Evolutionary conservation across 2,888 invertebrate genomes (phyloP), one percentile per base, ranked within the genome.

Genomic region (Megalurothrips usitatus): DNA sequence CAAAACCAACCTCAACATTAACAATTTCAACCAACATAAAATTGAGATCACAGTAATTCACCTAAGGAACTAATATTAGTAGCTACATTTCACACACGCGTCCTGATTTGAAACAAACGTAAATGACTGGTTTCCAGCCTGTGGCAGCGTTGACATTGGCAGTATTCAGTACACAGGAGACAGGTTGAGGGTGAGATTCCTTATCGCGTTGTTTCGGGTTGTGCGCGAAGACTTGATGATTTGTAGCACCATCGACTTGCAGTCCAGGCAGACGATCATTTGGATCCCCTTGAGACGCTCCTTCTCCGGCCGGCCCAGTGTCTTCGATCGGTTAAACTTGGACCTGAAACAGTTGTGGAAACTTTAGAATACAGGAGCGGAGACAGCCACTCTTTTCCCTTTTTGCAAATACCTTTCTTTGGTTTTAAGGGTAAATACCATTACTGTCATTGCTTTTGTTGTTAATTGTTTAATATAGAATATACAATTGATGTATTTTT

Each of bases 241-340:
- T 89, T 96, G 96, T 85, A 96, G 91, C 82, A 97, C 95, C 93
- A 97, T 94, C 82, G 94, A 93, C 87, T 96, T 96, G 89, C 97
- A 98, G 89, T 97, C 97, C 87, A 95, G 94, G 87, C 97, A 98
- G 79, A 97, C 96, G 83, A 94, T 93, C 93, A 96, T 95, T 86
- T 94, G 92, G 82, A 95, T 93, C 79, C 89, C 89, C 83, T 86
- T 87, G 82, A 87, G 82, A 83, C 86, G 86, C 82, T 87, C 87
- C 83, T 86, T 86, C 81, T 85, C 85, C 82, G 82, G 82, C 89
- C 83, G 83, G 85, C 85, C 90, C 28, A 91, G 86, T 82, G 90
- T 89, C 85, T 91, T 90, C 83, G 90, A 89, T 81, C 92, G 91
- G 68, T 91, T 89, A 85, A 92, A 91, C 82, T 91, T 89, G 83